These are phyloP conservation scores for Agrotis ipsilon DNA, from an alignment of 2,888 invertebrate genomes.

Conservation along the genomic window DNA sequence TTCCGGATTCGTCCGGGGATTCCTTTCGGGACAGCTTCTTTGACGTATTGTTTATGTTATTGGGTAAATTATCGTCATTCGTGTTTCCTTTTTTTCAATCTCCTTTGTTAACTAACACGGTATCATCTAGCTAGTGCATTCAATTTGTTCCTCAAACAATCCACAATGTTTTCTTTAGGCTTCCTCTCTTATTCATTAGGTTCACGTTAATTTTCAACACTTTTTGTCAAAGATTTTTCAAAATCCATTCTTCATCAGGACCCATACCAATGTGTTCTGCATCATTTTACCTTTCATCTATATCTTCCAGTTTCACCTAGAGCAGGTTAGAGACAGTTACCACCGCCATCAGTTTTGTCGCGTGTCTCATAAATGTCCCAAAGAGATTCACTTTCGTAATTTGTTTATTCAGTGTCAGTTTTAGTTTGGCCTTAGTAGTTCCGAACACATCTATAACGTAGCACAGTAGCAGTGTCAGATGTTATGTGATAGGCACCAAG, in stretches of 20 bases:
- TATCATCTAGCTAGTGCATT: neutral
- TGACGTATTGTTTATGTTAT: neutral
- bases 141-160: neutral
- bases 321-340: neutral
- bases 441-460: conserved; percentile 9
- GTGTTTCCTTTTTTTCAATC: neutral
- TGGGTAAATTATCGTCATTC: neutral
- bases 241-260: neutral
- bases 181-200: neutral
- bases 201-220: neutral
- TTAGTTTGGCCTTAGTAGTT: neutral
- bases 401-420: neutral
- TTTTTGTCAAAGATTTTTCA: neutral
- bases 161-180: neutral
- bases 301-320: neutral
- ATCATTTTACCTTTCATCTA: neutral
- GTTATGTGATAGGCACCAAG: conserved; percentile 32
- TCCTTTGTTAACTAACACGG: neutral
- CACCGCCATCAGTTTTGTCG: neutral
- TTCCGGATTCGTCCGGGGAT: conserved; percentile 41
- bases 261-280: neutral
- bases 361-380: no score
- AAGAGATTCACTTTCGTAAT: neutral
- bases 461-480: conserved; percentile 6
- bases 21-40: conserved; percentile 7